Base-by-base conservation (phyloP, 2,797 vertebrate species). In the Bucorvus abyssinicus region DNA sequence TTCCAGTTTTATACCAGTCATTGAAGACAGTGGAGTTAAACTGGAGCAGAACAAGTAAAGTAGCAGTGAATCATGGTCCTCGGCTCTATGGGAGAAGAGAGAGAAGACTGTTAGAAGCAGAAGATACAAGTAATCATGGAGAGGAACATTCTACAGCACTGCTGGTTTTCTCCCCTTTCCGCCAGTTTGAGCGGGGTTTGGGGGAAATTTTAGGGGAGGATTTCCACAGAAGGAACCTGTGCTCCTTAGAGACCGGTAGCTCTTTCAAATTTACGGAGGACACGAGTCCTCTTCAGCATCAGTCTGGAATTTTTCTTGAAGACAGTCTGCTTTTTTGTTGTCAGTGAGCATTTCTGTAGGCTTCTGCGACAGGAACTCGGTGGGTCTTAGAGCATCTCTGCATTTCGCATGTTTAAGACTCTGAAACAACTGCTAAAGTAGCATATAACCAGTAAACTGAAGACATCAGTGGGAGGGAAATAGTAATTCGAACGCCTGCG, bases 1-100 rank as follows among this genome's bases (percentile, higher is more conserved):
- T 93, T 56, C 83, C 55, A 50, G 42, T 78, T 94, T 94, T 89
- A 75, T 78, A 23, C 42, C 57, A 75, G 42, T 93, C 93, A 87
- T 77, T 89, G 86, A 80, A 83, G 78, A 78, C 84, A 68, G 30
- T 71, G 60, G 60, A 64, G 78, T 77, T 96, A 83, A 89, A 83
- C 24, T 40, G 68, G 74, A 87, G 42, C 67, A 74, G 84, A 91
- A 90, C 1, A 3, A 91, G 24, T 93, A 23, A 90, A 95, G 53
- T 32, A 73, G 75, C 80, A 93, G 44, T 85, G 53, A 93, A 89
- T 94, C 75, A 65, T 34, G n/a, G 36, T 60, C 57, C 52, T 87
- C 87, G 65, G 70, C 45, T 93, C 42, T 70, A 9, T 38, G 30
- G 60, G 50, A 91, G 60, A 73, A 68, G 57, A 87, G 44, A 56